phyloP scores from a whole-genome alignment of 2,113 vertebrate species.

The Crocuta crocuta region DNA sequence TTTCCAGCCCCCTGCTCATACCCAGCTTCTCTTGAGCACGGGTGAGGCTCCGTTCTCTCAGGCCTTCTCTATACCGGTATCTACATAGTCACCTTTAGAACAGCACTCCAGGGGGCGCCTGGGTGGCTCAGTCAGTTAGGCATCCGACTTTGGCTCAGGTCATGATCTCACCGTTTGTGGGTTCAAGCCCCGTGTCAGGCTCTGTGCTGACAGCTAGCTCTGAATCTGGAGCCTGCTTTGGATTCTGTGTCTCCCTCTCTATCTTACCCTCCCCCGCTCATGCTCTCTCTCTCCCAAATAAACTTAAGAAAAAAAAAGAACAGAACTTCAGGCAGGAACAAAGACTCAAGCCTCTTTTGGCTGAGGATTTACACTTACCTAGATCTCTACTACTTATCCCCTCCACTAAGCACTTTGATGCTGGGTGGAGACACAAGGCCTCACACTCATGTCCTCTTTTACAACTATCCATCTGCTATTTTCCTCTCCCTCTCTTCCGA shows the following conservation, averaged over 20 bases:
- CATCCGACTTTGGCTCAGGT: no score
- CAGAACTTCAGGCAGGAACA: neutral
- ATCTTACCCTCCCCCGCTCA: no score
- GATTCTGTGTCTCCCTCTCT: no score
- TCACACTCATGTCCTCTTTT: neutral
- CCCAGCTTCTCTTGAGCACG: neutral
- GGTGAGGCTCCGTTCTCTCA: neutral
- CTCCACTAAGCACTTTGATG: neutral
- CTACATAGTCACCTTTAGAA: neutral
- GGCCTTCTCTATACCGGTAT: neutral
- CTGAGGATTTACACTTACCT: neutral
- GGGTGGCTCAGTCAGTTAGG: no score
- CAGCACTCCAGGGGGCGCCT: neutral
- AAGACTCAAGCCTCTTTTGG: neutral
- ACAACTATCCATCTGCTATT: neutral
- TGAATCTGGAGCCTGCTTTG: no score
- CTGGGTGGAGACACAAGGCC: neutral
- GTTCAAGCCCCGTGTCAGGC: no score
- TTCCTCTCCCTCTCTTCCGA: neutral
- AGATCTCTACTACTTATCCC: neutral
- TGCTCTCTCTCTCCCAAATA: no score
- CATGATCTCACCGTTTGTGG: no score
- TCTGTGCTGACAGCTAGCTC: no score
- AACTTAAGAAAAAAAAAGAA: neutral
- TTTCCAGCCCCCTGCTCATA: neutral